These are phyloP conservation scores for Nesidiocoris tenuis DNA, from an alignment of 2,888 invertebrate genomes.

Conservation along the genomic window DNA sequence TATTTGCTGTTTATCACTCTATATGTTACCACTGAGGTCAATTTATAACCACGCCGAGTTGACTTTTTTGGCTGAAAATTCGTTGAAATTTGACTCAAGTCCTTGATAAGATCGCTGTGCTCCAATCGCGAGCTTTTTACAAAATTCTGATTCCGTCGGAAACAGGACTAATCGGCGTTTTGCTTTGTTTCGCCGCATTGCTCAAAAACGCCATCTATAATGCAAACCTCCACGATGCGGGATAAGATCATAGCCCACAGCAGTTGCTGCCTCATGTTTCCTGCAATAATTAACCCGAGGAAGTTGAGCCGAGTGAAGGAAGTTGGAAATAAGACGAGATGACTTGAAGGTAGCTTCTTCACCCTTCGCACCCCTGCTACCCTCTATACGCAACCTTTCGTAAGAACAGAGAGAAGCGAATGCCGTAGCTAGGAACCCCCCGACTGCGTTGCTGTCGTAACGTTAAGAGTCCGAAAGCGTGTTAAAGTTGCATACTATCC, in stretches of 20 bases:
- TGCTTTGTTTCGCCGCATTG: constrained; percentile 1
- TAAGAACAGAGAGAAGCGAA: background rate
- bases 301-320: constrained; percentile 25
- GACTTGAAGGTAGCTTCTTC: background rate
- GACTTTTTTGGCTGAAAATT: too few species aligned
- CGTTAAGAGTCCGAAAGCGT: constrained; percentile 39
- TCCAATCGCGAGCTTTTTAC: too few species aligned
- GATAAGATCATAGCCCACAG: background rate
- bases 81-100: too few species aligned
- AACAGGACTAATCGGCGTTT: too few species aligned
- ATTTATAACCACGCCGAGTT: too few species aligned
- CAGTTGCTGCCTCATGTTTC: constrained; percentile 19
- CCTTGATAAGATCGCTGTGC: too few species aligned
- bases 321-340: constrained; percentile 21
- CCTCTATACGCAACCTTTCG: background rate
- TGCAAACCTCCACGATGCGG: background rate
- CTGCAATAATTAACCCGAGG: constrained; percentile 32
- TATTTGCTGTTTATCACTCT: too few species aligned
- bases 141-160: too few species aligned
- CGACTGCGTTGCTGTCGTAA: background rate
- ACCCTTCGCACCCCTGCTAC: too few species aligned
- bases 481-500: constrained; percentile 41
- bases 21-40: too few species aligned
- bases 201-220: background rate
- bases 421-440: constrained; percentile 13